Conservation (phyloP, 2,113 vertebrate species). For the Callionymus lyra region DNA sequence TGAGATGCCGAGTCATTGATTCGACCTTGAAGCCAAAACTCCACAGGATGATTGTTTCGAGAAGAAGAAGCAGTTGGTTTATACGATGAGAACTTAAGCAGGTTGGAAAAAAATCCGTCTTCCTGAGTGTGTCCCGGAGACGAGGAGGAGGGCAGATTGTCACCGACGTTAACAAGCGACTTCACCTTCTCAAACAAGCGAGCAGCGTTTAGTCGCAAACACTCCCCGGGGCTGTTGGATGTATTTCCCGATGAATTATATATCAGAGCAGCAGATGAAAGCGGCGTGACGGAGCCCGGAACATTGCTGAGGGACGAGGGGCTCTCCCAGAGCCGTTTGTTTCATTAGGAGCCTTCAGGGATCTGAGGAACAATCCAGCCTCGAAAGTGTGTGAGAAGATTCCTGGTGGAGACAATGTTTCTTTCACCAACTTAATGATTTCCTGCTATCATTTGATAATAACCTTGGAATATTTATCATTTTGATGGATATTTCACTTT, state of each 20-base stretch:
- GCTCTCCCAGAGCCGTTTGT: constrained; percentile 42
- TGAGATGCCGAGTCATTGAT: constrained; percentile 48
- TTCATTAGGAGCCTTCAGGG: constrained; percentile 21
- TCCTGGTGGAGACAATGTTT: too few species aligned
- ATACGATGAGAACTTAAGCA: background rate
- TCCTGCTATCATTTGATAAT: too few species aligned
- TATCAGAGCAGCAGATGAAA: constrained; percentile 64
- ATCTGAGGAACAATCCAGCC: constrained; percentile 19
- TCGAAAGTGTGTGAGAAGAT: too few species aligned
- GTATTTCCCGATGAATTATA: constrained; percentile 68
- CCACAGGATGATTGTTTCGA: background rate
- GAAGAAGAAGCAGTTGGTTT: background rate
- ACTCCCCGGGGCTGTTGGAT: constrained; percentile 57
- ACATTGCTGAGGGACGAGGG: constrained; percentile 46
- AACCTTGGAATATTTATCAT: too few species aligned
- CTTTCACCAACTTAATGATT: too few species aligned
- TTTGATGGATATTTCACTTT: too few species aligned
- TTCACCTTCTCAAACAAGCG: constrained; percentile 52
- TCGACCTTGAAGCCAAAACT: constrained; percentile 43
- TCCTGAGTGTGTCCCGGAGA: constrained; percentile 35
- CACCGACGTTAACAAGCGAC: constrained; percentile 56
- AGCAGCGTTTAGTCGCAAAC: constrained; percentile 51
- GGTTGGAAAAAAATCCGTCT: constrained; percentile 41
- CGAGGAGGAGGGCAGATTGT: constrained; percentile 51
- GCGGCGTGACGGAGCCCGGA: constrained; percentile 42